Base-by-base conservation (phyloP, 2,797 vertebrate genomes). In the Echeneis naucrates region DNA sequence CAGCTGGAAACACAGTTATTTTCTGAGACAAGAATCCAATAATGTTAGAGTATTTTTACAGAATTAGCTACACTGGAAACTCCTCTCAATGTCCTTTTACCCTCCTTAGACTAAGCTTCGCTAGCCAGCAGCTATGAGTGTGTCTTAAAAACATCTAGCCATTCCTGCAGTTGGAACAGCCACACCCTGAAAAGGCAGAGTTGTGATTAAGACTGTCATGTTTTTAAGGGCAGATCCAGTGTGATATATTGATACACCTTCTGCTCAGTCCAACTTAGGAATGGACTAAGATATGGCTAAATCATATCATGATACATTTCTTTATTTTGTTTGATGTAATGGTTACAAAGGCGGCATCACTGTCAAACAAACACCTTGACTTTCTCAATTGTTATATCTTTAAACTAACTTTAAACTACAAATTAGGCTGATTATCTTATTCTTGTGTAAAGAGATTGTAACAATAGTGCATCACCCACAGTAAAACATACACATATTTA, bases 91-190 rank as follows among this genome's bases (percentile, higher is more conserved):
- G 54, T 57, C 48, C 48, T 13, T 38, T 51, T 38, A 3, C 55
- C 33, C 32, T 38, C 2, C 7, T 42, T 37, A n/a, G 8, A 12
- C 4, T 24, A 37, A 37, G 47, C 12, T 63, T 32, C 45, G 33
- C n/a, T 0, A 33, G 32, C 52, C 21, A 33, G 65, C 58, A 64
- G 51, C 67, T 67, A 62, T 57, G 60, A 69, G 26, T 52, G 45
- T 6, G 19, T 76, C 77, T 87, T 77, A 71, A 77, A 83, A 73
- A n/a, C 58, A 59, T 68, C 72, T 73, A 72, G 61, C 7, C 27
- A 40, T 26, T 37, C 66, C 37, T 52, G 33, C 1, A 12, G 8
- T 33, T 68, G 60, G 51, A 70, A 26, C 51, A 48, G 81, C 74
- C 77, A 63, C 82, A 27, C 78, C 83, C 76, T 69, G 3, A 61